A percentile compares a stretch with the other conserved stretches of the same genome.
These are phyloP conservation scores for Prinia subflava DNA, from an alignment of 2,113 vertebrate genomes.

Conservation along the genomic window DNA sequence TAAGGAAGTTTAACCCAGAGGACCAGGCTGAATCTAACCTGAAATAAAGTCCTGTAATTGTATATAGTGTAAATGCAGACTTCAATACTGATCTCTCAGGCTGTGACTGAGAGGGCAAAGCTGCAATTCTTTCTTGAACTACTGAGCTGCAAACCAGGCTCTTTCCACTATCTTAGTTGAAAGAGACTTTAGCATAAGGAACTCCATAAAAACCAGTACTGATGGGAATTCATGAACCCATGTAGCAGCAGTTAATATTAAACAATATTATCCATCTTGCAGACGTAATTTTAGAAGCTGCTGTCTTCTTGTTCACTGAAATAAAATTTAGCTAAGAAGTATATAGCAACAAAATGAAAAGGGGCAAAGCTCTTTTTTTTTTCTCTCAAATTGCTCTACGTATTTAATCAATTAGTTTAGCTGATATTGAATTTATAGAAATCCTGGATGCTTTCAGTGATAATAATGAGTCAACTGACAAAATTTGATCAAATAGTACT, in stretches of 20 bases:
- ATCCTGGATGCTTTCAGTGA: not conserved
- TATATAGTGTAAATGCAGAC: not conserved
- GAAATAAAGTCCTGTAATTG: slow-evolving; percentile 16
- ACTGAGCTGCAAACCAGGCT: not conserved
- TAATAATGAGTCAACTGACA: not conserved
- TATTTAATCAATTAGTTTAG: not conserved
- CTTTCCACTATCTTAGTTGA: not conserved
- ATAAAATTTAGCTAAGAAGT: not conserved
- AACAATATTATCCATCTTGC: not conserved
- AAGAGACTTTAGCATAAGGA: not conserved
- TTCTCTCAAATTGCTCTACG: not conserved
- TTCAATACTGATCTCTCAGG: not conserved
- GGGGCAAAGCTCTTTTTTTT: not conserved
- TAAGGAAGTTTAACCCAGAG: not conserved
- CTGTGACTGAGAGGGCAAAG: not conserved
- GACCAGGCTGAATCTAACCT: not conserved
- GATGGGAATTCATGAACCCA: not conserved
- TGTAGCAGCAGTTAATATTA: slow-evolving; percentile 14
- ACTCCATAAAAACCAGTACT: not conserved
- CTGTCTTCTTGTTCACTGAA: not conserved
- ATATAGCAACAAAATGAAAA: not conserved
- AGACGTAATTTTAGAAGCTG: not conserved
- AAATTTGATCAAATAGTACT: not conserved
- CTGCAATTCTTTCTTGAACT: not conserved
- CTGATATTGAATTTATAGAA: not conserved